These are phyloP conservation scores for Micrasema longulum DNA, from an alignment of 1,140 invertebrate genomes.

Conservation along the genomic window DNA sequence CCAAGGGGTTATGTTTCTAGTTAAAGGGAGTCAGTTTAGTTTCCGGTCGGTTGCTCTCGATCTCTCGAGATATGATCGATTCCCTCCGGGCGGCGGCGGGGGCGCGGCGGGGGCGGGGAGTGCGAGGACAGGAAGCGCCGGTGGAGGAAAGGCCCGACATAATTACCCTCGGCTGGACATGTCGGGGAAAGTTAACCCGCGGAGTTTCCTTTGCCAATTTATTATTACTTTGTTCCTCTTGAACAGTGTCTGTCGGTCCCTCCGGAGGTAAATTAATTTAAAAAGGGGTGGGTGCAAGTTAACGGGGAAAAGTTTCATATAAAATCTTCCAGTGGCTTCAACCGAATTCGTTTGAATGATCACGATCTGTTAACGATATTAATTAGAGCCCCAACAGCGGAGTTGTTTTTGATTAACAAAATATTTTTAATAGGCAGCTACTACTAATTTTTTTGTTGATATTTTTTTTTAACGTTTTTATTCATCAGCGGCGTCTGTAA, in stretches of 20 bases:
- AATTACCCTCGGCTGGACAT: slow-evolving; percentile 23
- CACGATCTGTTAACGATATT: neutral
- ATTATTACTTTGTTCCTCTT: slow-evolving; percentile 37
- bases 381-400: neutral
- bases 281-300: slow-evolving; percentile 6
- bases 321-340: slow-evolving; percentile 28
- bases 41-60: slow-evolving; percentile 17
- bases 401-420: neutral
- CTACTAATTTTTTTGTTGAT: neutral
- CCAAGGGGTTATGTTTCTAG: slow-evolving; percentile 11
- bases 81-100: neutral
- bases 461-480: too few species aligned
- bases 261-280: slow-evolving; percentile 32
- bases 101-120: slow-evolving; percentile 2
- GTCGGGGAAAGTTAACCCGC: slow-evolving; percentile 15
- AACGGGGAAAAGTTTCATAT: slow-evolving; percentile 32
- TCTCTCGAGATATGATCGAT: slow-evolving; percentile 33
- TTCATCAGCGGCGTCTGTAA: too few species aligned
- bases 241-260: slow-evolving; percentile 17
- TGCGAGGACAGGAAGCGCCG: neutral
- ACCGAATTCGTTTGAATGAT: too few species aligned
- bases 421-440: neutral
- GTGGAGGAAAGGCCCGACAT: slow-evolving; percentile 17
- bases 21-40: slow-evolving; percentile 31
- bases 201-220: slow-evolving; percentile 33